Evolutionary conservation across 92 coral and sea anemone species (phyloP), one percentile per base, ranked within the genome.

Genomic region (Parazoanthus swiftii): DNA sequence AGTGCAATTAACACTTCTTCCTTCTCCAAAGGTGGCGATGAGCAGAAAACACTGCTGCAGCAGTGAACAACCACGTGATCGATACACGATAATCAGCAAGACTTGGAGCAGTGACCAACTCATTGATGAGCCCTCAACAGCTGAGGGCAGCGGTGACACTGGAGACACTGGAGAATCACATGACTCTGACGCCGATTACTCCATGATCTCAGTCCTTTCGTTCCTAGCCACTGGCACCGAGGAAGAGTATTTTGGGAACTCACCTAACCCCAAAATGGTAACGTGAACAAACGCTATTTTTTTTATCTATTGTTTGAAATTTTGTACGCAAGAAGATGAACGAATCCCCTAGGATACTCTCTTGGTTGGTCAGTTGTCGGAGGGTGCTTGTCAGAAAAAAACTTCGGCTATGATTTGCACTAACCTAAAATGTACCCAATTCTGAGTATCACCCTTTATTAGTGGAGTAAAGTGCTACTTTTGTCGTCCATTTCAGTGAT

Each of bases 81-180:
- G 42, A 36, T 80, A 56, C 48, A 54, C 29, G n/a, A 37, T 58
- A 4, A 20, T 80, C 48, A 58, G 85, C 73, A 80, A 80, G 6
- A 80, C 72, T 33, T 80, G 85, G 85, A 80, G 71, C 44, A 80
- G 39, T 4, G 85, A 80, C 25, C 46, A 58, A 58, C 72, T 80
- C n/a, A 80, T 80, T 59, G 71, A 54, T 56, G 72, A 35, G 70
- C 85, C 85, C 25, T 16, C 71, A 56, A 58, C 50, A 13, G 71
- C 72, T 21, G 85, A 56, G 71, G 10, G 11, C n/a, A 36, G 85
- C 39, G 85, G 29, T 35, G 25, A 80, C 13, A 35, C 14, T 5
- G 8, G 44, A 35, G 37, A 13, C 56, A 80, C 8, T 33, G 67
- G 39, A 56, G 85, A 56, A 80, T 26, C 16, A 18, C 71, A 80